phyloP scores from a whole-genome alignment of 1,140 invertebrate genomes.

The Platorchestia sp. region DNA sequence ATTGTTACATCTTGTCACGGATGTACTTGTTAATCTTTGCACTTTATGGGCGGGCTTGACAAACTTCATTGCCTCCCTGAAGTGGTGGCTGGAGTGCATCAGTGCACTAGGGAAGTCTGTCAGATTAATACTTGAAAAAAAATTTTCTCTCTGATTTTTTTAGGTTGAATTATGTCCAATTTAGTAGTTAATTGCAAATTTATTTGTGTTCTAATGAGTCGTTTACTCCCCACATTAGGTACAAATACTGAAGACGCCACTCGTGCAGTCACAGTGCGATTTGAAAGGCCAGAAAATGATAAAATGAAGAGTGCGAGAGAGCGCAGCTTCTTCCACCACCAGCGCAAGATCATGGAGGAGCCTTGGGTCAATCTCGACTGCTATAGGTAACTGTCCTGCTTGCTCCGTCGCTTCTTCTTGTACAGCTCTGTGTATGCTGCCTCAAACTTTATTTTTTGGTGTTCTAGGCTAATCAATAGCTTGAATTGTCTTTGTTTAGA shows the following conservation, averaged over 20 bases:
- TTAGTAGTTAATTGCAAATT: too few relatives aligned
- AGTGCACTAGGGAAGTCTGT: background rate
- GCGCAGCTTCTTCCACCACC: slow-evolving; percentile 28
- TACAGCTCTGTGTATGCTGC: background rate
- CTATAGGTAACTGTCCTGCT: background rate
- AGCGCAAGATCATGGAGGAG: slow-evolving; percentile 44
- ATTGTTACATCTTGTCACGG: too few relatives aligned
- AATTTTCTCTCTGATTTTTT: background rate
- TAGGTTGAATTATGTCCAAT: background rate
- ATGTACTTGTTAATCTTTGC: too few relatives aligned
- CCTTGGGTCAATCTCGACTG: slow-evolving; percentile 19
- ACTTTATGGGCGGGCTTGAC: background rate
- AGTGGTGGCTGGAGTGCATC: background rate
- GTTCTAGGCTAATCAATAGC: too few relatives aligned
- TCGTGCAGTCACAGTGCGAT: background rate
- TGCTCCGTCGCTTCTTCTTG: background rate
- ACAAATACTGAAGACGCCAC: slow-evolving; percentile 22
- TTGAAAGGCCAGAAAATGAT: slow-evolving; percentile 16
- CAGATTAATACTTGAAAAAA: background rate
- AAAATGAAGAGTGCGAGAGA: background rate
- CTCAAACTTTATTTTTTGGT: too few relatives aligned
- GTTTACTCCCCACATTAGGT: background rate
- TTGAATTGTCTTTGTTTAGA: too few relatives aligned
- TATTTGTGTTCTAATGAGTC: background rate
- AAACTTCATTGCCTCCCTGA: background rate